These are phyloP conservation scores for Porites evermanni DNA, from an alignment of 92 coral and sea anemone genomes.

Conservation along the genomic window DNA sequence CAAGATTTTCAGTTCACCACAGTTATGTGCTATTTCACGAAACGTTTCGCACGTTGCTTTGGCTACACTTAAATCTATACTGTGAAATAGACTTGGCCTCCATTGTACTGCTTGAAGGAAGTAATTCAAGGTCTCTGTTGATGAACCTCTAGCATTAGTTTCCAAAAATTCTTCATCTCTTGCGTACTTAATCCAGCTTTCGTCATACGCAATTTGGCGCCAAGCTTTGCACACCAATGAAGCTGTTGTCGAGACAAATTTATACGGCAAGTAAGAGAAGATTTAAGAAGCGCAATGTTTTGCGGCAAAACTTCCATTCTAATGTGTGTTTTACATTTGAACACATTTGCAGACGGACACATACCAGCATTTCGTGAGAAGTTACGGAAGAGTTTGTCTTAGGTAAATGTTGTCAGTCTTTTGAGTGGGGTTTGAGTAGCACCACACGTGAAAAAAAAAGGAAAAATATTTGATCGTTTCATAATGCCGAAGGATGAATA, in stretches of 20 bases:
- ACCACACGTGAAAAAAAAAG: background rate
- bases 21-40: background rate
- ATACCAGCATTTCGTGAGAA: background rate
- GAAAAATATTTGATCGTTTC: background rate
- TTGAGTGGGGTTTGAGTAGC: background rate
- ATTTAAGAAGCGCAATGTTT: background rate
- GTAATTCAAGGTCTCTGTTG: constrained; percentile 4
- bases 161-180: background rate
- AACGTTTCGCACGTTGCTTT: constrained; percentile 6
- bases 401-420: background rate
- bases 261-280: constrained; percentile 21
- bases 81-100: constrained; percentile 14
- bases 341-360: background rate
- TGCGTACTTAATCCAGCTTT: background rate
- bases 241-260: constrained; percentile 19
- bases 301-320: constrained; percentile 1
- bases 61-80: constrained; percentile 1
- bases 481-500: too few relatives aligned
- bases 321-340: background rate
- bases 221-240: constrained; percentile 36
- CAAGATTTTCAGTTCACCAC: background rate
- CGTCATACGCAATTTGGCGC: constrained; percentile 14
- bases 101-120: constrained; percentile 16
- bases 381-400: background rate
- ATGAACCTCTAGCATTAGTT: background rate